These are phyloP conservation scores for Leptopilina myrica DNA, from an alignment of 2,888 invertebrate species.

Conservation along the genomic window DNA sequence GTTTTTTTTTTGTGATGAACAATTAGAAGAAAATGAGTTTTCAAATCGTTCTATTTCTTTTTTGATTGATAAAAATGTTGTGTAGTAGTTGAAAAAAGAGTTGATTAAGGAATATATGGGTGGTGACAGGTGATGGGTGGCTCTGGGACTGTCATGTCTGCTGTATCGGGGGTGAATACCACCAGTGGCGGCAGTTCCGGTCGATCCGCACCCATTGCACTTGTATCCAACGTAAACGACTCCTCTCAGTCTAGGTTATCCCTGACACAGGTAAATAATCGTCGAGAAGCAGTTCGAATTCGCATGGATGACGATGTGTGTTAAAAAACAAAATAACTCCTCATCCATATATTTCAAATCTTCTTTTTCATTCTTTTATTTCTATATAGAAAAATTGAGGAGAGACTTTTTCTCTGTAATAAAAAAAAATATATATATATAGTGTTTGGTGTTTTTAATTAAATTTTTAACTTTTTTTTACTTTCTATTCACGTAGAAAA, in stretches of 20 bases:
- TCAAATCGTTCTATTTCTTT: too few species aligned
- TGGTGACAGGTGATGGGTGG: conserved; percentile 77
- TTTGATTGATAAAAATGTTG: background rate
- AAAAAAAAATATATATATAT: too few species aligned
- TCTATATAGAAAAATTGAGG: background rate
- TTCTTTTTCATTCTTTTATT: background rate
- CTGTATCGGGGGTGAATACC: conserved; percentile 76
- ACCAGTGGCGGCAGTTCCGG: conserved; percentile 75
- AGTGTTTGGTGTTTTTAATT: too few species aligned
- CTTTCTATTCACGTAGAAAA: too few species aligned
- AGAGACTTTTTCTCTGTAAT: too few species aligned
- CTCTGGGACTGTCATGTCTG: conserved; percentile 76
- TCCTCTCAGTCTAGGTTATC: conserved; percentile 74
- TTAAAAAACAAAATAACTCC: background rate
- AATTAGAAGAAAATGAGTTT: too few species aligned
- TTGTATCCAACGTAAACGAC: conserved; percentile 79
- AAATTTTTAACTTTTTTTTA: too few species aligned
- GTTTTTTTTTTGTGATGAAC: too few species aligned
- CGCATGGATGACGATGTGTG: conserved; percentile 29
- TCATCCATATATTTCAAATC: background rate
- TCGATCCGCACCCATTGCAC: conserved; percentile 77
- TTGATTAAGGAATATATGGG: conserved; percentile 64
- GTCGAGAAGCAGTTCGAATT: conserved; percentile 3
- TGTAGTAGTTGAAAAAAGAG: conserved; percentile 11
- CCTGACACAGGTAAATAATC: conserved; percentile 71